These are phyloP conservation scores for Agrypnia vestita DNA, from an alignment of 1,140 invertebrate genomes.

Conservation along the genomic window DNA sequence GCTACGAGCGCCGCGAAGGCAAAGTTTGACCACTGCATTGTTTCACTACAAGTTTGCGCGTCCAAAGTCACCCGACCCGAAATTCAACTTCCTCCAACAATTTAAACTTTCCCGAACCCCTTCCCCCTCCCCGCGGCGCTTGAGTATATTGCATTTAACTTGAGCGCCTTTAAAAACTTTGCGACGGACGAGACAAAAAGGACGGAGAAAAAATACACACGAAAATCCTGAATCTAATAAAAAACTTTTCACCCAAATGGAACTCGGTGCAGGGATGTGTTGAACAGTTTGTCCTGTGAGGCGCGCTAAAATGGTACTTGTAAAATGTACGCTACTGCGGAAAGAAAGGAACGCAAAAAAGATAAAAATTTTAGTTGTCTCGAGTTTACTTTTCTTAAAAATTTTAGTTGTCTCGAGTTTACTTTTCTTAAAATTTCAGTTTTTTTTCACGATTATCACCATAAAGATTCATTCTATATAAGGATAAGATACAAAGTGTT, in stretches of 20 bases:
- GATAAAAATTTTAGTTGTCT: no score
- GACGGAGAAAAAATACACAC: slow-evolving; percentile 42
- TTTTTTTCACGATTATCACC: no score
- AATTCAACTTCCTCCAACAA: slow-evolving; percentile 53
- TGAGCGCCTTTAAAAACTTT: slow-evolving; percentile 59
- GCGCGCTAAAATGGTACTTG: no score
- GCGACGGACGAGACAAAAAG: slow-evolving; percentile 53
- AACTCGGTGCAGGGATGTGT: background rate
- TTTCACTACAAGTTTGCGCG: slow-evolving; percentile 23
- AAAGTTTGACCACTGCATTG: slow-evolving; percentile 48
- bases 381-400: no score
- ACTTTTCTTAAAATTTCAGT: no score
- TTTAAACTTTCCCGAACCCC: slow-evolving; percentile 57
- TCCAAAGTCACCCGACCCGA: slow-evolving; percentile 44
- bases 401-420: no score
- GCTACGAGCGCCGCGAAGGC: slow-evolving; percentile 1
- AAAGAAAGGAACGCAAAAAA: no score
- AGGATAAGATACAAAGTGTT: no score
- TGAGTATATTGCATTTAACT: slow-evolving; percentile 62
- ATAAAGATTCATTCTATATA: no score
- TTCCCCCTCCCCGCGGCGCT: slow-evolving; percentile 41
- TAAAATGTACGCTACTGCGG: no score
- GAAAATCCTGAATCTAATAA: slow-evolving; percentile 62
- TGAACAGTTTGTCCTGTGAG: background rate
- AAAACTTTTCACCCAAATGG: slow-evolving; percentile 59